These are phyloP conservation scores for Euborellia annulipes DNA, from an alignment of 1,140 invertebrate genomes.

Conservation along the genomic window DNA sequence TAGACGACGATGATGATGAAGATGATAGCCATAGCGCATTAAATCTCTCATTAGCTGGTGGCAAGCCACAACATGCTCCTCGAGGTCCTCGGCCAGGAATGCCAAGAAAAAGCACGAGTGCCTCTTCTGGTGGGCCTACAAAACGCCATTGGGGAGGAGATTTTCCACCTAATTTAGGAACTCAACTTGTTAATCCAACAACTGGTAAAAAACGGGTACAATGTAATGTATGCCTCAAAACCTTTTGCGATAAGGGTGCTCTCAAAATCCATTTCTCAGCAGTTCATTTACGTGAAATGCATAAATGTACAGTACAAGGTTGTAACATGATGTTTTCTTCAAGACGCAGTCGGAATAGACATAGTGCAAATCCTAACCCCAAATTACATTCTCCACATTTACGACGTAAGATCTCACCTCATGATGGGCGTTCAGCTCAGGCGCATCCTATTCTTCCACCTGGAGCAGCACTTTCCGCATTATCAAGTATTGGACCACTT, in stretches of 20 bases:
- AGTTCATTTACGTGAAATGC: conserved; percentile 97
- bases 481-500: conserved; percentile 34
- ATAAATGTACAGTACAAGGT: conserved; percentile 95
- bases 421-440: conserved; percentile 77
- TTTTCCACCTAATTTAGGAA: conserved; percentile 71
- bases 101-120: conserved; percentile 3
- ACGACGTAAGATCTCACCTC: conserved; percentile 78
- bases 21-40: conserved; percentile 46
- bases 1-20: conserved; percentile 43
- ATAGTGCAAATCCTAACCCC: conserved; percentile 96
- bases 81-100: neutral
- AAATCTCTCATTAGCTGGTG: conserved; percentile 38
- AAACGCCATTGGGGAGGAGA: conserved; percentile 79
- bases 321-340: conserved; percentile 99
- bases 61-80: conserved; percentile 18
- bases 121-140: conserved; percentile 35
- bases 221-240: conserved; percentile 95
- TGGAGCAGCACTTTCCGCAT: conserved; percentile 36
- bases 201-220: conserved; percentile 93
- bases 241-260: conserved; percentile 99
- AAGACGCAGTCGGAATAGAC: conserved; percentile 83
- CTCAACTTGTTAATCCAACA: conserved; percentile 78
- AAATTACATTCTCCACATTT: conserved; percentile 93
- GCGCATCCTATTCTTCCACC: conserved; percentile 62
- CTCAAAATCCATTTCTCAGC: conserved; percentile 99